Evolutionary conservation across 1,140 invertebrate genomes (phyloP), one percentile per base, ranked within the genome.

Genomic region (Wasmannia auropunctata): DNA sequence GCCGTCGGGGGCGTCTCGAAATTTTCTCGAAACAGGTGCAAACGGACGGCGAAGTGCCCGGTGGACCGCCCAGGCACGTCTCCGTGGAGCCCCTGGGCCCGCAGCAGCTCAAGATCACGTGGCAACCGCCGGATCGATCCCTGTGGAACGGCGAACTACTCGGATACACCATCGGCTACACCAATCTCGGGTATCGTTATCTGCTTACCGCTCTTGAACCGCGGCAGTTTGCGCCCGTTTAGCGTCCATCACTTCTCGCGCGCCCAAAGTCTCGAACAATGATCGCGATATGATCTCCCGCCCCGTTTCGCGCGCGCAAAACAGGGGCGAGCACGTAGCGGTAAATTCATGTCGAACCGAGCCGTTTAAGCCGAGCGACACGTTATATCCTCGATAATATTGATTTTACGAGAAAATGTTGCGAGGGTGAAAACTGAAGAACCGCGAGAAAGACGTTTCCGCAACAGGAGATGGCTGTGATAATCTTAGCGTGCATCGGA

Each of bases 31-130:
- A 76, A 86, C 90, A 95, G 95, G 93, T 92, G 5, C 95, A 95
- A 88, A 97, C 97, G 2, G 96, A 96, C 25, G 96, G 96, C 58
- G 97, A 97, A 93, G 96, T 96, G 14, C 96, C 97, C 0, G 95
- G 96, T 37, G 96, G 96, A 16, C 95, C 95, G 60, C 96, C 96
- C 10, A 94, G 92, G 14, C 95, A 96, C 79, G 96, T 97, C 1
- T 93, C 94, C 19, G 96, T 96, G 8, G 95, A 96, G 49, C 95
- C 97, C 6, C 83, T 92, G 22, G 93, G 96, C 19, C 96, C 96
- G 2, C 96, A 96, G 74, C 95, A 96, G 62, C 93, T 97, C 6
- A 95, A 96, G 88, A 95, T 97, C 62, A 95, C 95, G 58, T 97
- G 96, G 96, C 94, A 95, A 93, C 96, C 96, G 10, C 96, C 96